These are phyloP conservation scores for Rousettus leschenaultii DNA, from an alignment of 2,113 vertebrate species.

Conservation along the genomic window DNA sequence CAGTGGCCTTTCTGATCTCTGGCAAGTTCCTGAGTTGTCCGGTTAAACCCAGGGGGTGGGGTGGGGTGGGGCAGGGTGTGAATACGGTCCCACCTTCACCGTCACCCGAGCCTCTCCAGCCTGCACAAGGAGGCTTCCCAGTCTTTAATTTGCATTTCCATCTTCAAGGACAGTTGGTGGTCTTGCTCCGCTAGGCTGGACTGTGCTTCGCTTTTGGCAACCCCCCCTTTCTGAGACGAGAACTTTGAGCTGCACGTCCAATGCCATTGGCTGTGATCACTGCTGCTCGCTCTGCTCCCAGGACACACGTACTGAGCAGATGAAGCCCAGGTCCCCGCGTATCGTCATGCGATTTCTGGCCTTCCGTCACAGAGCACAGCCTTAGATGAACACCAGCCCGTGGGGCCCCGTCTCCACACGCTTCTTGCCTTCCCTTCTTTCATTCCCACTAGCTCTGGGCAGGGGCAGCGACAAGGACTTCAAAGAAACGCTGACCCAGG, in stretches of 20 bases:
- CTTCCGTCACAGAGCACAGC: background rate
- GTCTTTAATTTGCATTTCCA: background rate
- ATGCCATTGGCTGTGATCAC: fast-evolving
- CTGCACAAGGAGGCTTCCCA: background rate
- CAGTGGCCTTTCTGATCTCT: too few species aligned
- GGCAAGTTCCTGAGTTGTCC: too few species aligned
- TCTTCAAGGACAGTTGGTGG: background rate
- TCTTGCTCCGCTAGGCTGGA: background rate
- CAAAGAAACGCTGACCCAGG: background rate
- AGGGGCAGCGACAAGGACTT: background rate
- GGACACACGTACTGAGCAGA: too few species aligned
- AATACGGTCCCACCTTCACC: background rate
- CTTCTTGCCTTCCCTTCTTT: fast-evolving
- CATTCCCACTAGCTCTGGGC: background rate
- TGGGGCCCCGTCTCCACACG: too few species aligned
- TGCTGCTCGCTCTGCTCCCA: background rate
- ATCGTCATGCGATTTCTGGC: too few species aligned
- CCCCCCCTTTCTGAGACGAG: background rate
- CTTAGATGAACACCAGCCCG: background rate
- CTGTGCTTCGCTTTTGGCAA: background rate
- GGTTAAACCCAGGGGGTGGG: too few species aligned
- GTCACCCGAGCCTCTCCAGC: too few species aligned
- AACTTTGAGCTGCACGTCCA: background rate
- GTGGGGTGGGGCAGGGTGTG: too few species aligned
- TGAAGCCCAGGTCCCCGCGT: background rate